phyloP scores from a whole-genome alignment of 2,113 vertebrate genomes.

The Melanostigma gelatinosum region DNA sequence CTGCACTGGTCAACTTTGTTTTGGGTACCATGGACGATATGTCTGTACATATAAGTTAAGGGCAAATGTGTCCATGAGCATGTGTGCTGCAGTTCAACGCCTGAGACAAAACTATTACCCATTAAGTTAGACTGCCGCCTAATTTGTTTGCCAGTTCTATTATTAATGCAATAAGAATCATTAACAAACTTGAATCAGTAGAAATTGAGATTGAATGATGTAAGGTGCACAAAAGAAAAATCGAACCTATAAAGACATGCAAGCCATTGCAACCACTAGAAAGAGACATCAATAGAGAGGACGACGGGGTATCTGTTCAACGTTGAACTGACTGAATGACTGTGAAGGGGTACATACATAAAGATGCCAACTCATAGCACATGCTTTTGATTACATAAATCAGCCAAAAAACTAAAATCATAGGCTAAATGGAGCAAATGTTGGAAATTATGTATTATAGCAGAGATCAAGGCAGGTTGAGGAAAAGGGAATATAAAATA shows the following conservation, averaged over 20 bases:
- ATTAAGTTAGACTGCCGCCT: background rate
- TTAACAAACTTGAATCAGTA: background rate
- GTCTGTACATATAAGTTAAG: background rate
- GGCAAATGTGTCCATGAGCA: background rate
- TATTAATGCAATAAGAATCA: background rate
- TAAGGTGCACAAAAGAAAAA: background rate
- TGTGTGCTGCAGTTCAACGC: background rate
- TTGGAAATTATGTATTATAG: background rate
- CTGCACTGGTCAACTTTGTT: background rate
- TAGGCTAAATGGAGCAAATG: background rate
- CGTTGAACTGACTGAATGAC: background rate
- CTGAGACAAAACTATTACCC: background rate
- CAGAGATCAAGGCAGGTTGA: background rate
- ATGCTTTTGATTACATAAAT: background rate
- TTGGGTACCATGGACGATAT: background rate
- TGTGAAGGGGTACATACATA: background rate
- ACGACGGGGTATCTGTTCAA: background rate
- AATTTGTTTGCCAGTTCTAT: background rate
- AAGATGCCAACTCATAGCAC: background rate
- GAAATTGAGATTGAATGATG: background rate
- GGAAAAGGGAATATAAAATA: background rate
- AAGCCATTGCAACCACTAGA: background rate
- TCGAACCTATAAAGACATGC: background rate
- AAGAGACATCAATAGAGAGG: background rate
- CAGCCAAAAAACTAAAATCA: background rate